Evolutionary conservation across 2,797 vertebrate species (phyloP).

Genomic region (Silurus lanzhouensis): DNA sequence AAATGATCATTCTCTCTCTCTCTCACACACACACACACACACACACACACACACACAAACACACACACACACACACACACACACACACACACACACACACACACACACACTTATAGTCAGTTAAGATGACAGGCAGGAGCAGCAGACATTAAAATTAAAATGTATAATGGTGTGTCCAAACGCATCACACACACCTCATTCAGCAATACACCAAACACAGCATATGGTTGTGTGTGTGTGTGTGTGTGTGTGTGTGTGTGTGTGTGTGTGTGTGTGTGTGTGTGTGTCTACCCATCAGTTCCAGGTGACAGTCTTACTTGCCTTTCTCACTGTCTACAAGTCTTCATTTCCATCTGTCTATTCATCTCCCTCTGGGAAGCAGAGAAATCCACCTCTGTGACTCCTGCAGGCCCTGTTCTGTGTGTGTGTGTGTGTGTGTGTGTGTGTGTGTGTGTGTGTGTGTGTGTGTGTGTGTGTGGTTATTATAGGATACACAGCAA

Average conservation of each 20-base stretch:
- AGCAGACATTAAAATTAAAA: background rate
- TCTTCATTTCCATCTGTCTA: background rate
- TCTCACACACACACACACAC: slow-evolving; percentile 10
- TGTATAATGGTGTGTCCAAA: background rate
- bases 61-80: slow-evolving; percentile 1
- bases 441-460: background rate
- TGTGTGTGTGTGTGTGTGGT: background rate
- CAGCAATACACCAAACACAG: background rate
- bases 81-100: slow-evolving; percentile 20
- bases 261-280: no score
- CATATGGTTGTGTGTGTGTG: no score
- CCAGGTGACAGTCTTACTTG: background rate
- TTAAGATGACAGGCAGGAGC: background rate
- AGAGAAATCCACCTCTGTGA: background rate
- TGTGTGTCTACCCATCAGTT: background rate
- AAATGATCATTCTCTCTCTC: no score
- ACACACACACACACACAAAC: slow-evolving; percentile 25
- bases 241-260: no score
- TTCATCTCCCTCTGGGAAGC: background rate
- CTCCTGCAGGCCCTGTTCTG: background rate
- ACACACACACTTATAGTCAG: background rate
- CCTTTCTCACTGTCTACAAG: background rate
- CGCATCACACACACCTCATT: background rate
- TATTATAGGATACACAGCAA: slow-evolving; percentile 12
- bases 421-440: background rate